Base-by-base conservation (phyloP, 2,113 vertebrate genomes). In the Rhegmatorhina hoffmannsi region DNA sequence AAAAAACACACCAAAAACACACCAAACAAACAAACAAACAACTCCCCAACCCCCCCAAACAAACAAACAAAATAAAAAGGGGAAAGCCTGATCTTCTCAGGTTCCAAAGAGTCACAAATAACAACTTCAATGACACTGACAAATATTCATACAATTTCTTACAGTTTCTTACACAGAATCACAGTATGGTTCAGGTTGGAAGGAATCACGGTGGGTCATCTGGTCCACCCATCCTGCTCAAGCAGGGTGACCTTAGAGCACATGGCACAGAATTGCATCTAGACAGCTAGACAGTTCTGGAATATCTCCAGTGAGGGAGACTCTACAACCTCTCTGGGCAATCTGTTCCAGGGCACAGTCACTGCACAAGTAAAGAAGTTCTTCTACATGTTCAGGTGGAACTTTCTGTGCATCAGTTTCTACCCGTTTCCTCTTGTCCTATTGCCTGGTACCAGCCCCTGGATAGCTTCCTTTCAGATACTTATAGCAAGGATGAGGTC, bases 401-500 rank as follows among this genome's bases (percentile, higher is more conserved):
- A 16, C 21, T 34, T 55, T 7, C 25, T 11, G 14, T 19, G 34
- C 20, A 38, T 17, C 16, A 20, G 6, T 68, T 53, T 68, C 44
- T 68, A 38, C 46, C 44, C 13, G 6, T 18, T 63, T 29, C 34
- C 47, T 62, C 70, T 40, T 34, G 20, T 19, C 20, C 63, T 31
- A 1, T 29, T 0, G 1, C 5, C 3, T 53, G 46, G 47, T 29
- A 33, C 8, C 20, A 63, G 36, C 21, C 63, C 63, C 40, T 69
- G 63, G 25, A 7, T 15, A 9, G 4, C 28, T 55, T 55, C 25
- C 17, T 23, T 36, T 34, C 34, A 43, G 40, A 17, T 26, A 36
- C 18, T 43, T 31, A 13, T 2, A 33, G 12, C 1, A 0, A 7
- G 46, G 20, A 7, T 13, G 7, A 40, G 7, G 7, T 26, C 9